Conservation (phyloP, 2,113 vertebrate species). For the Dromaius novaehollandiae region DNA sequence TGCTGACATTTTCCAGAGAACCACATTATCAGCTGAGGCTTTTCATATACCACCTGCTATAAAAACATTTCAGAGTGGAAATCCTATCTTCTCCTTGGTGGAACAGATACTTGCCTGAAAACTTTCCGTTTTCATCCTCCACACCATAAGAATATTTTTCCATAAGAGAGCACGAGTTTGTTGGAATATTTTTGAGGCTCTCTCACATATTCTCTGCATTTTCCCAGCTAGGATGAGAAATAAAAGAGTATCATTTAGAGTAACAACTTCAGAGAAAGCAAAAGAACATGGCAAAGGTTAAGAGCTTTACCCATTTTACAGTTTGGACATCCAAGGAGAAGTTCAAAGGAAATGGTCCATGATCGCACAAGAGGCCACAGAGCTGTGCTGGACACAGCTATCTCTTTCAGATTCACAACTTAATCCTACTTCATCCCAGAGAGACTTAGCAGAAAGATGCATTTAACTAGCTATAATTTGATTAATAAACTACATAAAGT, state of each 20-base stretch:
- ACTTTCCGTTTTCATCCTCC: conserved; percentile 85
- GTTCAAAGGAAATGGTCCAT: background rate
- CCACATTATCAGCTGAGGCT: background rate
- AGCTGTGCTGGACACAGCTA: background rate
- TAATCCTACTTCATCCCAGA: background rate
- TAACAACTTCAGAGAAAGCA: background rate
- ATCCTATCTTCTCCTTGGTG: background rate
- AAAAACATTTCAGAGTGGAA: background rate
- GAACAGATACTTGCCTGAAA: conserved; percentile 76
- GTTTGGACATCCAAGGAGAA: background rate
- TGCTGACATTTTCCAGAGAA: background rate
- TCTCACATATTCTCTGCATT: conserved; percentile 45
- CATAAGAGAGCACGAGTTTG: conserved; percentile 85
- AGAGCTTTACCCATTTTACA: background rate
- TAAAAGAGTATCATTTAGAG: background rate
- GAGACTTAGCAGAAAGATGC: background rate
- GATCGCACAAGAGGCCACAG: background rate
- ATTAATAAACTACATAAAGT: background rate
- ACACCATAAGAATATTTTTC: conserved; percentile 89
- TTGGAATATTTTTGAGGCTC: conserved; percentile 77
- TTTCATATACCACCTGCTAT: background rate
- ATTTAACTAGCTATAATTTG: background rate
- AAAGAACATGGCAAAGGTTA: background rate
- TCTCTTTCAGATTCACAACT: background rate
- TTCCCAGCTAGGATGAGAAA: conserved; percentile 4